phyloP scores from a whole-genome alignment of 1,140 invertebrate genomes.

The Cydia fagiglandana region DNA sequence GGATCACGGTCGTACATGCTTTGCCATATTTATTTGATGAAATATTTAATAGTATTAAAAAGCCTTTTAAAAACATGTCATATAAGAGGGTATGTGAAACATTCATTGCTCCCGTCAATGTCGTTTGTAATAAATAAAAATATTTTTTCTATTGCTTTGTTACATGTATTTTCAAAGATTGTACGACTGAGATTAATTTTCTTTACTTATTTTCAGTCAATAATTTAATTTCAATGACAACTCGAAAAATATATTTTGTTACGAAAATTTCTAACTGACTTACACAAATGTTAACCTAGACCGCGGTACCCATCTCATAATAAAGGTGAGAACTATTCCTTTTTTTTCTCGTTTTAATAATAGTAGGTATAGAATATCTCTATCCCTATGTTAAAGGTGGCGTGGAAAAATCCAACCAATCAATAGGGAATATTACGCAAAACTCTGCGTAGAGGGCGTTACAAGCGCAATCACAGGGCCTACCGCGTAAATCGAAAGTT shows the following conservation, averaged over 20 bases:
- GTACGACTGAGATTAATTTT: conserved; percentile 40
- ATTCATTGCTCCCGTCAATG: not conserved
- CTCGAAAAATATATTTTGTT: not conserved
- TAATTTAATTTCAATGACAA: conserved; percentile 41
- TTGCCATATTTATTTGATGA: not conserved
- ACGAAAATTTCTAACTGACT: conserved; percentile 21
- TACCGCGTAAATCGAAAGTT: too few species aligned
- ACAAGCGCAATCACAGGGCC: too few species aligned
- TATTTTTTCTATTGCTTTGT: not conserved
- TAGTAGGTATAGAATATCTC: not conserved
- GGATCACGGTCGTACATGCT: conserved; percentile 3
- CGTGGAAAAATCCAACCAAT: not conserved
- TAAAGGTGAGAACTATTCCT: conserved; percentile 43
- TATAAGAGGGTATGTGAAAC: not conserved
- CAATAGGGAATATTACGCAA: too few species aligned
- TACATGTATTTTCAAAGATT: conserved; percentile 4
- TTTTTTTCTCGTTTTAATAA: conserved; percentile 25
- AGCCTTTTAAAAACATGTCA: not conserved
- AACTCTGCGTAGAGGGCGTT: too few species aligned
- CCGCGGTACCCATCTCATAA: conserved; percentile 32
- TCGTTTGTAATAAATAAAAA: not conserved
- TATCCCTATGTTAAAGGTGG: too few species aligned
- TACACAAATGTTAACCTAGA: not conserved
- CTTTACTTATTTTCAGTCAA: conserved; percentile 54
- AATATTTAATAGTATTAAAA: not conserved